Base-by-base conservation (phyloP, 1,140 invertebrate genomes). In the Brachionus asplanchnoidis region DNA sequence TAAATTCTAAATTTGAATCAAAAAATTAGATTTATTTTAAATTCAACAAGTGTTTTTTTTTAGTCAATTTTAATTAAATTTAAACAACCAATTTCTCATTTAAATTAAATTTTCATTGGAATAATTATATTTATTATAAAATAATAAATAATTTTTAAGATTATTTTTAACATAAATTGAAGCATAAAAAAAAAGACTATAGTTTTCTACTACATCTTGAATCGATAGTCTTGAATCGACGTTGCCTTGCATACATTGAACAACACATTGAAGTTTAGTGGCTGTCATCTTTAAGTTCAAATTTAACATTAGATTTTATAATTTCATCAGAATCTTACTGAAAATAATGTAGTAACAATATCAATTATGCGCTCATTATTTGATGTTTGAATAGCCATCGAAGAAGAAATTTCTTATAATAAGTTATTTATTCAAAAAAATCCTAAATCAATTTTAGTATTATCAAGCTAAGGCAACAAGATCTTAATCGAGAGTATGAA, bases 181-280 rank as follows among this genome's bases (percentile, higher is more conserved):
- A 60, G n/a, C 79, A 82, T 82, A 26, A 28, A 32, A 82, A 82
- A 82, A 82, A n/a, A 46, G 53, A 26, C 2, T 26, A 26, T 82
- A 82, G 14, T 82, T 82, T 20, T 60, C 53, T n/a, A 65, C 14
- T 6, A 82, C 42, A 23, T 77, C 42, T 20, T 44, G 23, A 23
- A 77, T 9, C 5, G 42, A 23, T 28, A 77, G 8, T 77, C 44
- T 77, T 42, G 32, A 9, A 40, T 65, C 77, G 8, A 56, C 26
- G 17, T 82, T 82, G 0, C 79, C 79, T 65, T 82, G 79, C 79
- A 82, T 82, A n/a, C 79, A 82, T 82, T 82, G 79, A 65, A 82
- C 17, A 11, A 82, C 42, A 68, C 79, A 82, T 17, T 82, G 36
- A 14, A 82, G 14, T 44, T 82, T 82, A 9, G 53, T 44, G 4